These are phyloP conservation scores for Hystrix cristata DNA, from an alignment of 2,113 vertebrate genomes.

Conservation along the genomic window DNA sequence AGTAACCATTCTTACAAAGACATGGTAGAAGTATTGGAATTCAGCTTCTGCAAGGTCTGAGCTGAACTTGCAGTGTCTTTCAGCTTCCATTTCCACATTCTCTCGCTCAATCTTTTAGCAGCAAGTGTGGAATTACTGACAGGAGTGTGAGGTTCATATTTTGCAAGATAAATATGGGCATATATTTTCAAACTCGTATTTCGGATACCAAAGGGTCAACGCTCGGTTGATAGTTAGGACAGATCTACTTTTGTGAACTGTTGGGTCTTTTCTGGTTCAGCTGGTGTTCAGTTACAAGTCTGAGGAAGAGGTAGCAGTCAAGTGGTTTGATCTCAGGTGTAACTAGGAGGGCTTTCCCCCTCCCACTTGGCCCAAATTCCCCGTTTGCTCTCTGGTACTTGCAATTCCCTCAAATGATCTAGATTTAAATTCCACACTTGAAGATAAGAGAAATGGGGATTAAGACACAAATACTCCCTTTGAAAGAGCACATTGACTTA, in stretches of 20 bases:
- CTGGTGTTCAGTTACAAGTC: conserved; percentile 51
- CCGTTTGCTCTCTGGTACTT: conserved; percentile 51
- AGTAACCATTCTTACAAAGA: background rate
- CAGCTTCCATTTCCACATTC: background rate
- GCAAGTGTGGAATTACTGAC: background rate
- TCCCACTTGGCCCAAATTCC: conserved; percentile 17
- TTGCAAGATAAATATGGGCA: conserved; percentile 44
- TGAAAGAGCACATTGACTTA: conserved; percentile 71
- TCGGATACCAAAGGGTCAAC: conserved; percentile 40
- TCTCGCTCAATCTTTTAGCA: background rate
- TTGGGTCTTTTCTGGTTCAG: background rate
- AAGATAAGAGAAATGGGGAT: conserved; percentile 78
- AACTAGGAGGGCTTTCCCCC: background rate
- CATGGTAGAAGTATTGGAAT: background rate
- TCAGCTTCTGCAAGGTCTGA: background rate
- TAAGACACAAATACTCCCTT: conserved; percentile 71
- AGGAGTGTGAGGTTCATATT: conserved; percentile 49
- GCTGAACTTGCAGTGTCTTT: background rate
- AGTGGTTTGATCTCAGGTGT: background rate
- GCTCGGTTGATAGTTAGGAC: background rate
- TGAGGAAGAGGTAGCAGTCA: background rate
- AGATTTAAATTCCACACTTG: conserved; percentile 79
- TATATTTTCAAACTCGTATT: conserved; percentile 62
- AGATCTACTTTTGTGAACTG: conserved; percentile 14
- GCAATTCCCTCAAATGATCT: conserved; percentile 72